Base-by-base conservation (phyloP, 2,797 vertebrate species). In the Telmatherina bonti region DNA sequence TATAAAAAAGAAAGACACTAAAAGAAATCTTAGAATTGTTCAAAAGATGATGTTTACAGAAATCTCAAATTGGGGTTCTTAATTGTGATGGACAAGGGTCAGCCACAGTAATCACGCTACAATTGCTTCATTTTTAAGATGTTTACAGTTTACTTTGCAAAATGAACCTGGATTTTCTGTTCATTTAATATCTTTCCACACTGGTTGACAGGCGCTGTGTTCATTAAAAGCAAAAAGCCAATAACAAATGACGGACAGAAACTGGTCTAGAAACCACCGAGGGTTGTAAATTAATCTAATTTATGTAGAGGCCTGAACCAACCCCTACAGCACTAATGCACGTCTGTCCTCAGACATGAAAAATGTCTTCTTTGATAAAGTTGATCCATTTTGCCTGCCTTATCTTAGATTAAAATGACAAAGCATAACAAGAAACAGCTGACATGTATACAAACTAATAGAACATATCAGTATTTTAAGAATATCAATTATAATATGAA, bases 141-240 rank as follows among this genome's bases (percentile, higher is more conserved):
- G 61, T 68, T 72, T 47, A 71, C 47, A 73, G 30, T 73, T 33
- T 22, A 20, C 22, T 56, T 60, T 38, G 35, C 64, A 38, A 68
- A 24, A 70, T 30, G 30, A 33, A 57, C 31, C 64, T 35, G 18
- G 7, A 18, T 36, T 57, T 63, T 29, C 58, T 61, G 53, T 58
- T 55, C 53, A 54, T 76, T 62, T 78, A 79, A 78, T 64, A 54
- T 64, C 33, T 76, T 61, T 72, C 60, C 57, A 72, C 64, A 26
- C 45, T 20, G 51, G 24, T 45, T 63, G 55, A 58, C 55, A 58
- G 35, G 51, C 41, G 62, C 13, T 72, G 52, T 77, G 67, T 74
- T 74, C 73, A 86, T 83, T 79, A 67, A 72, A 73, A 77, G 51
- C 78, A 86, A 70, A 68, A 70, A 35, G 55, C 56, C 43, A 76